These are phyloP conservation scores for Kryphioiulus occultus DNA, from an alignment of 2,888 invertebrate genomes.

Conservation along the genomic window DNA sequence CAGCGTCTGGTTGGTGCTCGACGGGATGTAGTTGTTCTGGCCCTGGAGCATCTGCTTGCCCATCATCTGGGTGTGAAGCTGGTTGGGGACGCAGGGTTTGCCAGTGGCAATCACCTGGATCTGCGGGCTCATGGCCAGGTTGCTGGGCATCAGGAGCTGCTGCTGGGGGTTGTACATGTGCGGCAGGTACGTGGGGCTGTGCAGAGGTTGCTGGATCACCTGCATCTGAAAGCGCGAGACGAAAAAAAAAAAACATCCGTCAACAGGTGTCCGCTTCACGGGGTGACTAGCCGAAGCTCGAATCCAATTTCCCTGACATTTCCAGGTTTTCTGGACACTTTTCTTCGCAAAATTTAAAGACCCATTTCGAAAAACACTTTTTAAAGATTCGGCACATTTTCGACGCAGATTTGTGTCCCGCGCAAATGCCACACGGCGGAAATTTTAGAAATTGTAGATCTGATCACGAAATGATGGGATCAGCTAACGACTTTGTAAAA, in stretches of 20 bases:
- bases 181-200: slow-evolving; percentile 77
- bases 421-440: too few species aligned
- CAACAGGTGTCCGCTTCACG: too few species aligned
- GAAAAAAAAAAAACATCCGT: slow-evolving; percentile 1
- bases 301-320: too few species aligned
- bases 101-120: slow-evolving; percentile 83
- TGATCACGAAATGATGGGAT: too few species aligned
- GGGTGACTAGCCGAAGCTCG: too few species aligned
- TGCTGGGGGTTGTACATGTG: slow-evolving; percentile 83
- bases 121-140: slow-evolving; percentile 77
- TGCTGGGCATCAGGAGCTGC: slow-evolving; percentile 79
- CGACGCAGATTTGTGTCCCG: too few species aligned
- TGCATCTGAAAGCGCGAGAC: slow-evolving; percentile 73
- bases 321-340: too few species aligned
- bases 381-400: too few species aligned
- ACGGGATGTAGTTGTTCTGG: slow-evolving; percentile 71
- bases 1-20: slow-evolving; percentile 60
- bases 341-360: too few species aligned
- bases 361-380: too few species aligned
- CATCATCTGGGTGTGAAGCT: slow-evolving; percentile 82
- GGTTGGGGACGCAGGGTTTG: slow-evolving; percentile 81
- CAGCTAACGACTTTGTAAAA: too few species aligned
- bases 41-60: slow-evolving; percentile 75
- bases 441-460: too few species aligned
- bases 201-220: slow-evolving; percentile 77